Conservation (phyloP, 2,113 vertebrate species). For the Anser brachyrhynchus region DNA sequence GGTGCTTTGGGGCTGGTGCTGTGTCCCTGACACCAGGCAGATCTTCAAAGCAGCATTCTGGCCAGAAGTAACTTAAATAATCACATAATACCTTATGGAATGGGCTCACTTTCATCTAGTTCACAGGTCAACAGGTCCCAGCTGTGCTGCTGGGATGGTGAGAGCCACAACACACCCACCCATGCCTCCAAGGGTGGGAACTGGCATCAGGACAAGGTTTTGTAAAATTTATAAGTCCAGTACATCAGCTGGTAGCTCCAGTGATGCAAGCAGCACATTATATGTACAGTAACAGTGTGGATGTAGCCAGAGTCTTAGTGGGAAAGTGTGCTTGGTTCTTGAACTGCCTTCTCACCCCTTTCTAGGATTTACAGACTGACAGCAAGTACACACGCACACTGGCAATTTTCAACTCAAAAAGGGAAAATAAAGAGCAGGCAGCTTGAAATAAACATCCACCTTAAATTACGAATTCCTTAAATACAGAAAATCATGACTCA, state of each 20-base stretch:
- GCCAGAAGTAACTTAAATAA: not conserved
- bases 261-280: not conserved
- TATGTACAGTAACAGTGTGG: rapidly evolving
- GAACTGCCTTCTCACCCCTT: not conserved
- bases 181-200: not conserved
- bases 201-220: not conserved
- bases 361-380: not conserved
- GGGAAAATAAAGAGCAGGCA: not conserved
- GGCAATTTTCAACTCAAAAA: not conserved
- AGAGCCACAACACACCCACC: not conserved
- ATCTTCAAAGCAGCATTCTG: not conserved
- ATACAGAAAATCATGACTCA: not conserved
- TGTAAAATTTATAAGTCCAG: not conserved
- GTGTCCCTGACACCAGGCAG: not conserved
- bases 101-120: not conserved
- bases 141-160: too few relatives aligned
- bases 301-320: not conserved
- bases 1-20: not conserved
- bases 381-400: not conserved
- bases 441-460: not conserved
- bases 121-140: not conserved
- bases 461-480: not conserved
- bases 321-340: not conserved
- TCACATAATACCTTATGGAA: not conserved
- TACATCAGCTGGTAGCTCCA: not conserved